Percentiles rank a stretch among this genome's conserved stretches.
These are phyloP conservation scores for Erpetoichthys calabaricus DNA, from an alignment of 2,797 vertebrate species.

Conservation along the genomic window DNA sequence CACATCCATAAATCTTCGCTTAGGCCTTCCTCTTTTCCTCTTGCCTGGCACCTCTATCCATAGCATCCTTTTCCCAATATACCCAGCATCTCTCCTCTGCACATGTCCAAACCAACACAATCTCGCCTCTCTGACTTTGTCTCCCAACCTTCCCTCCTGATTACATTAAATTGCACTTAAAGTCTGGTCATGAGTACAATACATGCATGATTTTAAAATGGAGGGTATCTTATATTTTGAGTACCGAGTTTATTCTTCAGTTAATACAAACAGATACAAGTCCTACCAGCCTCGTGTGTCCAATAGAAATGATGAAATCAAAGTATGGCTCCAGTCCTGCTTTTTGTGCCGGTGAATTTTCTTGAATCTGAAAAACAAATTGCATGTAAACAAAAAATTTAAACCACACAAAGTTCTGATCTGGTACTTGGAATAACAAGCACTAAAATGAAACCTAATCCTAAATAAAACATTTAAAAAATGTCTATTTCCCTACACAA, in stretches of 20 bases:
- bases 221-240: not conserved
- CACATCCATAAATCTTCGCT: too few species aligned
- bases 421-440: too few species aligned
- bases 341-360: slow-evolving; percentile 77
- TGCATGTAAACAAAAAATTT: too few species aligned
- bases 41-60: too few species aligned
- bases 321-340: slow-evolving; percentile 87
- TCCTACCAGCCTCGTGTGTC: slow-evolving; percentile 73
- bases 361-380: slow-evolving; percentile 63
- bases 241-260: not conserved
- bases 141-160: not conserved
- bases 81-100: too few species aligned
- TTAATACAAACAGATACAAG: not conserved
- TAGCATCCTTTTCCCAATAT: too few species aligned
- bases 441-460: not conserved
- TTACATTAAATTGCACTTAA: not conserved
- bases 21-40: too few species aligned
- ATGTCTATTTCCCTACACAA: too few species aligned
- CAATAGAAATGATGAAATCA: slow-evolving; percentile 90
- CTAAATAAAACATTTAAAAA: too few species aligned
- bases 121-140: too few species aligned
- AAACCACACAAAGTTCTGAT: not conserved
- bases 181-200: not conserved
- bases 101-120: too few species aligned
- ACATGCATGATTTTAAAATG: not conserved